These are phyloP conservation scores for Asteroscopus sphinx DNA, from an alignment of 2,888 invertebrate genomes.

Conservation along the genomic window DNA sequence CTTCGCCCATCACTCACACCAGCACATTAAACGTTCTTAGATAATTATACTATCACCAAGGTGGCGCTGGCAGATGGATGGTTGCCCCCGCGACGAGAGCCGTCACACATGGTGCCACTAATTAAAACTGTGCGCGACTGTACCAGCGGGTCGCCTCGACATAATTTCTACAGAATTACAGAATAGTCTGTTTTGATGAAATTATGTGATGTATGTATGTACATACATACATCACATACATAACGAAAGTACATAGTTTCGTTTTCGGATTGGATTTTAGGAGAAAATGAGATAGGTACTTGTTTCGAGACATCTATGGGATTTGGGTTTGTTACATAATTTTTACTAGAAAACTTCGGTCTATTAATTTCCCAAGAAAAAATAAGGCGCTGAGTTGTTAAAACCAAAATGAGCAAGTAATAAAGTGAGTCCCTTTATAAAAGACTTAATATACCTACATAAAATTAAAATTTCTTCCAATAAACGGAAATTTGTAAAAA, in stretches of 20 bases:
- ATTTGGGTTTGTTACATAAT: no score
- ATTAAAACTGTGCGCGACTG: slow-evolving; percentile 73
- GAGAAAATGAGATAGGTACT: no score
- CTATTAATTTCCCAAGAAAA: no score
- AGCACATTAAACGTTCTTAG: slow-evolving; percentile 69
- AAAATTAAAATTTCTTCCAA: neutral
- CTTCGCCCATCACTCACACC: slow-evolving; percentile 46
- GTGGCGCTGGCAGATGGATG: slow-evolving; percentile 69
- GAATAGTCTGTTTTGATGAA: slow-evolving; percentile 31
- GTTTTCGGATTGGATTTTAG: no score
- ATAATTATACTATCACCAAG: slow-evolving; percentile 86
- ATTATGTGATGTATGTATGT: slow-evolving; percentile 29
- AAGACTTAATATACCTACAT: neutral
- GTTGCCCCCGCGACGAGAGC: slow-evolving; percentile 79
- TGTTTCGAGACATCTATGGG: no score
- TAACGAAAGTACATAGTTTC: no score
- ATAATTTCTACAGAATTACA: slow-evolving; percentile 9
- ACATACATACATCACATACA: no score
- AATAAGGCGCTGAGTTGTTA: no score
- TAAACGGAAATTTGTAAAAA: slow-evolving; percentile 14
- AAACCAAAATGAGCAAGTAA: no score
- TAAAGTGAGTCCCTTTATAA: no score
- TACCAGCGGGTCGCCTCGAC: slow-evolving; percentile 15
- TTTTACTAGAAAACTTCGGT: no score
- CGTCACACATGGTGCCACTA: slow-evolving; percentile 85